These are phyloP conservation scores for Sialia sialis DNA, from an alignment of 2,113 vertebrate species.

Conservation along the genomic window DNA sequence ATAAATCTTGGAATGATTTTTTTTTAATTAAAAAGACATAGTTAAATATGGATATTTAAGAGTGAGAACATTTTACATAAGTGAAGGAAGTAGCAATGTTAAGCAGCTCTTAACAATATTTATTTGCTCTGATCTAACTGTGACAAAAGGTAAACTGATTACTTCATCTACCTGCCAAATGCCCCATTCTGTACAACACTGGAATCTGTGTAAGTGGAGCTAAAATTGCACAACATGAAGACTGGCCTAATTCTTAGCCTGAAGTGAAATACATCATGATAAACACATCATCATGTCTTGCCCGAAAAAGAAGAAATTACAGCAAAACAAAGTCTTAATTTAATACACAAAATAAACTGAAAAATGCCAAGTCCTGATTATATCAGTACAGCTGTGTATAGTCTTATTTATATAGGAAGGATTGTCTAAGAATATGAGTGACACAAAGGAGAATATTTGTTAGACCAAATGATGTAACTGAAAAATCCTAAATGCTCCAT, in stretches of 20 bases:
- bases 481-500: background rate
- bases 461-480: background rate
- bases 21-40: background rate
- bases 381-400: background rate
- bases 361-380: background rate
- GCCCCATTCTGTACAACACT: background rate
- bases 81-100: background rate
- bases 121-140: background rate
- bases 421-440: background rate
- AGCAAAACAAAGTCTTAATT: background rate
- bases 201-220: background rate
- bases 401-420: background rate
- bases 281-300: background rate
- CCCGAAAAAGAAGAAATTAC: background rate
- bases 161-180: background rate
- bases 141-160: background rate
- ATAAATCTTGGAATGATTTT: background rate
- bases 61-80: background rate
- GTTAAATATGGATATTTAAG: background rate
- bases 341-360: background rate
- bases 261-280: background rate
- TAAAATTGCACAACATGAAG: background rate
- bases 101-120: background rate
- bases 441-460: background rate
- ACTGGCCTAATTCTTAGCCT: background rate